These are phyloP conservation scores for Rhagoletis pomonella DNA, from an alignment of 1,140 invertebrate genomes.

Conservation along the genomic window DNA sequence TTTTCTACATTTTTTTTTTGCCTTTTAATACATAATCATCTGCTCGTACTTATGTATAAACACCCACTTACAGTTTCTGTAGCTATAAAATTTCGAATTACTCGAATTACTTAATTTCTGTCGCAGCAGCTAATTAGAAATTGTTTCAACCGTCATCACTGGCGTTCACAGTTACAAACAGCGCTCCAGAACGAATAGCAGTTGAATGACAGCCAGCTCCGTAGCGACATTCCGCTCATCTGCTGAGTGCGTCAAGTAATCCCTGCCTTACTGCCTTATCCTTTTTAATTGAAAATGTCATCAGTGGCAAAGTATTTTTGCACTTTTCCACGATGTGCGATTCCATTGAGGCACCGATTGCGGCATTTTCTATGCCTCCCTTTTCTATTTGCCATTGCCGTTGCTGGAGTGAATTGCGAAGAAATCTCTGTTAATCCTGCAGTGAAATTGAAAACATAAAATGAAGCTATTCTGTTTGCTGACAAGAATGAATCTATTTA, in stretches of 20 bases:
- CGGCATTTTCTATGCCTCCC: neutral
- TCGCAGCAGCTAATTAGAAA: constrained; percentile 3
- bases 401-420: neutral
- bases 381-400: neutral
- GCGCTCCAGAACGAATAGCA: neutral
- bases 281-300: constrained; percentile 51
- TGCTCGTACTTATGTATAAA: neutral
- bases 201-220: neutral
- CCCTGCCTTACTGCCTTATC: neutral
- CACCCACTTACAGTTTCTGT: neutral
- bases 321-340: constrained; percentile 40
- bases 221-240: neutral
- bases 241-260: constrained; percentile 46
- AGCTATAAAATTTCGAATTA: neutral
- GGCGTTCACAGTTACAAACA: neutral
- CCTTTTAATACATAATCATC: neutral
- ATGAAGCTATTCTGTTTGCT: neutral
- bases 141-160: neutral
- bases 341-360: constrained; percentile 16
- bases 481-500: neutral
- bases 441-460: constrained; percentile 52
- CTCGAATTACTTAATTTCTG: constrained; percentile 41
- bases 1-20: too few relatives aligned
- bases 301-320: constrained; percentile 37
- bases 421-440: constrained; percentile 40